Evolutionary conservation across 2,888 invertebrate genomes (phyloP).

Genomic region (Eupeodes latifasciatus): DNA sequence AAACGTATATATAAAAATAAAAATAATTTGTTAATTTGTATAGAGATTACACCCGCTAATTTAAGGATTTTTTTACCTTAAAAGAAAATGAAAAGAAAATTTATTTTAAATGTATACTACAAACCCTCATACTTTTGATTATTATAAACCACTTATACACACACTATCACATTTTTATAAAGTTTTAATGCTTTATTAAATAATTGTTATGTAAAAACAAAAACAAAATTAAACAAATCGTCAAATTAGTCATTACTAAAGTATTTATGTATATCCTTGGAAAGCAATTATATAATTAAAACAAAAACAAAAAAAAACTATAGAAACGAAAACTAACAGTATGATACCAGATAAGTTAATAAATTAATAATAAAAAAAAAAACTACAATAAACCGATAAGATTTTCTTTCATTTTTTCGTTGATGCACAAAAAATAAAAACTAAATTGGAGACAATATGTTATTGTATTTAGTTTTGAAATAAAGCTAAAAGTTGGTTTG

Average conservation of each 20-base stretch:
- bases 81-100: slow-evolving; percentile 40
- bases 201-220: slow-evolving; percentile 44
- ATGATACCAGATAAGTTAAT: slow-evolving; percentile 72
- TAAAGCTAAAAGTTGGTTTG: slow-evolving; percentile 34
- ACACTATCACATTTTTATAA: slow-evolving; percentile 23
- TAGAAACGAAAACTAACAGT: slow-evolving; percentile 71
- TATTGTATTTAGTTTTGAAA: slow-evolving; percentile 19
- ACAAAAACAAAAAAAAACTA: slow-evolving; percentile 51
- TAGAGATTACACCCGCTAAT: slow-evolving; percentile 60
- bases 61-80: slow-evolving; percentile 63
- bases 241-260: slow-evolving; percentile 75
- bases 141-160: slow-evolving; percentile 22
- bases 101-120: slow-evolving; percentile 43
- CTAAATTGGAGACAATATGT: slow-evolving; percentile 1
- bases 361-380: slow-evolving; percentile 44
- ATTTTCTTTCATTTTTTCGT: slow-evolving; percentile 60
- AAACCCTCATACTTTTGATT: slow-evolving; percentile 1
- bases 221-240: slow-evolving; percentile 42
- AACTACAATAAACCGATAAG: slow-evolving; percentile 55
- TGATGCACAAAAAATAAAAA: slow-evolving; percentile 45
- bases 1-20: slow-evolving; percentile 26
- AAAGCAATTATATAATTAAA: slow-evolving; percentile 43
- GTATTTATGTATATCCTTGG: slow-evolving; percentile 71
- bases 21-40: slow-evolving; percentile 25
- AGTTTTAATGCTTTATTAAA: slow-evolving; percentile 36